These are phyloP conservation scores for Sapajus apella DNA, from an alignment of 2,113 vertebrate genomes.

Conservation along the genomic window DNA sequence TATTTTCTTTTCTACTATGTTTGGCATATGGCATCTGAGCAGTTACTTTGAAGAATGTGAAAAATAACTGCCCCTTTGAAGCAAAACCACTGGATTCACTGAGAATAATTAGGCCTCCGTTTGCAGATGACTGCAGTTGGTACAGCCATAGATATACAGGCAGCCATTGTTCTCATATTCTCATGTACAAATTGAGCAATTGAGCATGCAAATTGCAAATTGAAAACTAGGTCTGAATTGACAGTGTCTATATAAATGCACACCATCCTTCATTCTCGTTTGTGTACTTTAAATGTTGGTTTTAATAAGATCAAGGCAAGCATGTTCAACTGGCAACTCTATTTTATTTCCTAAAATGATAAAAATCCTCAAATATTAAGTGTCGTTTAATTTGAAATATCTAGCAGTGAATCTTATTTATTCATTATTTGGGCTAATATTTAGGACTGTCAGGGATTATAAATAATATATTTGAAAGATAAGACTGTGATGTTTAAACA, in stretches of 20 bases:
- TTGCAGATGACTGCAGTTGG: constrained; percentile 43
- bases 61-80: constrained; percentile 38
- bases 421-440: background rate
- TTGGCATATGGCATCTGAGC: constrained; percentile 43
- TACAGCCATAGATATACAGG: constrained; percentile 24
- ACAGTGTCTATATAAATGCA: constrained; percentile 26
- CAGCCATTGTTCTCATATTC: constrained; percentile 47
- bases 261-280: background rate
- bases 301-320: constrained; percentile 37
- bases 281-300: background rate
- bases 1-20: constrained; percentile 19
- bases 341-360: background rate
- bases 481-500: background rate
- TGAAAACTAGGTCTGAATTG: constrained; percentile 31
- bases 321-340: background rate
- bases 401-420: background rate
- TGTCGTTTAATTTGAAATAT: constrained; percentile 38
- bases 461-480: constrained; percentile 27
- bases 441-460: background rate
- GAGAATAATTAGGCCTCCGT: constrained; percentile 50
- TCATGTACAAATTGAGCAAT: constrained; percentile 54
- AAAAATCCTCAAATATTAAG: constrained; percentile 10
- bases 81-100: constrained; percentile 34
- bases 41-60: constrained; percentile 44
- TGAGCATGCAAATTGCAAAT: constrained; percentile 55